Percentiles rank a stretch among this genome's conserved stretches.
Evolutionary conservation across 2,888 invertebrate species (phyloP).

Genomic region (Pollenia angustigena): DNA sequence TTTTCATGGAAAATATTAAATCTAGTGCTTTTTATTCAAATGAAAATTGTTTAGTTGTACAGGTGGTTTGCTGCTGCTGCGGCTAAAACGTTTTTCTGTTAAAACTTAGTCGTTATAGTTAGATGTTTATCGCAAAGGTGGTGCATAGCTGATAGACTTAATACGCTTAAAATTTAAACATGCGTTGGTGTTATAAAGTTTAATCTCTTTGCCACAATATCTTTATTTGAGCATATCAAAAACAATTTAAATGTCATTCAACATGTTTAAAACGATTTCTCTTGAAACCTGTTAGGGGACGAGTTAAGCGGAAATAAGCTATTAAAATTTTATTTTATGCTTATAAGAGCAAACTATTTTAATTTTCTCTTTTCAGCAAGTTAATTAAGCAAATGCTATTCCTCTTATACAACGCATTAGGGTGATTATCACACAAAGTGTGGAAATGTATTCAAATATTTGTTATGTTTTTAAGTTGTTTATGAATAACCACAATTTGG

Average conservation of each 20-base stretch:
- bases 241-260: slow-evolving; percentile 51
- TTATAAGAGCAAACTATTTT: not conserved
- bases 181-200: not conserved
- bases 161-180: slow-evolving; percentile 12
- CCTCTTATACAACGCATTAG: not conserved
- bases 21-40: slow-evolving; percentile 3
- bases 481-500: too few species aligned
- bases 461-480: too few species aligned
- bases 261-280: not conserved
- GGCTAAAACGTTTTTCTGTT: slow-evolving; percentile 20
- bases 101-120: slow-evolving; percentile 25
- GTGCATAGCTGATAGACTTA: slow-evolving; percentile 4
- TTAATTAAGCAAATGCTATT: slow-evolving; percentile 13
- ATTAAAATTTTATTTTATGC: slow-evolving; percentile 22
- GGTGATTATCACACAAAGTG: not conserved
- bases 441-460: too few species aligned
- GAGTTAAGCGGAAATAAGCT: not conserved
- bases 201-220: slow-evolving; percentile 9
- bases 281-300: not conserved
- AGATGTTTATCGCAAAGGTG: slow-evolving; percentile 38
- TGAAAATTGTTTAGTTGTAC: slow-evolving; percentile 17
- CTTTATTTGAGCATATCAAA: slow-evolving; percentile 14
- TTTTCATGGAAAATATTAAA: slow-evolving; percentile 16
- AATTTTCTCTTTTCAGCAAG: not conserved
- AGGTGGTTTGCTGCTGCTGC: slow-evolving; percentile 51